Evolutionary conservation across 92 coral and sea anemone genomes (phyloP).

Genomic region (Bergia puertoricense): DNA sequence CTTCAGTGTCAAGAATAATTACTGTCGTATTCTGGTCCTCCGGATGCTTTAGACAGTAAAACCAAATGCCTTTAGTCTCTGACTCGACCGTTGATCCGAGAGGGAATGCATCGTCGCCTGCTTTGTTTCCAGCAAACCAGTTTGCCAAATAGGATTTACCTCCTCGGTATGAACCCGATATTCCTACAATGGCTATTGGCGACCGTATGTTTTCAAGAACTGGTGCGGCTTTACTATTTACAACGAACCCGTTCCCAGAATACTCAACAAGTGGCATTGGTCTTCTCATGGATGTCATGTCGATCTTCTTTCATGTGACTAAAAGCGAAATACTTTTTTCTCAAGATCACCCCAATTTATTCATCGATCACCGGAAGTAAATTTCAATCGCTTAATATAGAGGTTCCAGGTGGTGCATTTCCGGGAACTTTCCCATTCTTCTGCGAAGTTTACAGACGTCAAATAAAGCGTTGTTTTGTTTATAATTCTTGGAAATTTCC

Average conservation of each 20-base stretch:
- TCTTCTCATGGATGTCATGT: background rate
- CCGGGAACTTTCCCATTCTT: constrained; percentile 25
- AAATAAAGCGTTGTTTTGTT: background rate
- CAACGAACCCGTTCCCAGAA: constrained; percentile 15
- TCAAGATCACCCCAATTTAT: background rate
- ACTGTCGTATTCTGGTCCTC: background rate
- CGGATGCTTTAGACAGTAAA: constrained; percentile 26
- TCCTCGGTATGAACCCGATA: constrained; percentile 21
- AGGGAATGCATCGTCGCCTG: constrained; percentile 1
- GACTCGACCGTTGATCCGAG: constrained; percentile 35
- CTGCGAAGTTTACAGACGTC: background rate
- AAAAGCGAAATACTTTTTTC: background rate
- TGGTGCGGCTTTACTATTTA: constrained; percentile 1
- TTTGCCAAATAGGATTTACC: constrained; percentile 38
- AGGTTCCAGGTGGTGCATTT: background rate
- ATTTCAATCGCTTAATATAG: background rate
- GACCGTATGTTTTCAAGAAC: constrained; percentile 16
- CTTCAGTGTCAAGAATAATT: constrained; percentile 23
- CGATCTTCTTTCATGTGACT: background rate
- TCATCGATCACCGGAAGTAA: background rate
- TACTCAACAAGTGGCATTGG: constrained; percentile 19
- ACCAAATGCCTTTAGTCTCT: constrained; percentile 41
- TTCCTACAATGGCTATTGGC: constrained; percentile 21
- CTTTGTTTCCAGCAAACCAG: constrained; percentile 18
- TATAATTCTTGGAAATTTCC: background rate